These are phyloP conservation scores for Otolemur garnettii DNA, from an alignment of 2,113 vertebrate genomes.

Conservation along the genomic window DNA sequence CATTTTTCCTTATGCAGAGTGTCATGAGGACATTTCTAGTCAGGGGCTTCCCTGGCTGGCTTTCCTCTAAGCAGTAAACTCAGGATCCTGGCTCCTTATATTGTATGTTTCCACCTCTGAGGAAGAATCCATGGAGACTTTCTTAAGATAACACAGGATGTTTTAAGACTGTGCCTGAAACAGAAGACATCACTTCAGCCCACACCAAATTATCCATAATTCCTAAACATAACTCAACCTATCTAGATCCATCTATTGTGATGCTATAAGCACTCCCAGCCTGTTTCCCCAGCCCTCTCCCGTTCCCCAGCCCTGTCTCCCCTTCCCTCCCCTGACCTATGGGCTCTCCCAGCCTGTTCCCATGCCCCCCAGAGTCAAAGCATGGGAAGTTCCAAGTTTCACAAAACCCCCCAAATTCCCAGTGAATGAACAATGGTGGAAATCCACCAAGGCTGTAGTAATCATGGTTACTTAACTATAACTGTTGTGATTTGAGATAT, in stretches of 20 bases:
- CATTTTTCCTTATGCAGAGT: not conserved
- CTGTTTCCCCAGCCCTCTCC: too few relatives aligned
- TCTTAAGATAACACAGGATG: not conserved
- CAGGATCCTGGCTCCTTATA: not conserved
- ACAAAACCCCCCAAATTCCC: too few relatives aligned
- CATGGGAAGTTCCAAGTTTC: too few relatives aligned
- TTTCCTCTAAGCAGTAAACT: not conserved
- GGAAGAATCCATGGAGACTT: not conserved
- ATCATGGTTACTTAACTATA: too few relatives aligned
- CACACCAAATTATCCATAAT: not conserved
- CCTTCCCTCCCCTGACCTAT: too few relatives aligned
- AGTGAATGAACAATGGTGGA: too few relatives aligned
- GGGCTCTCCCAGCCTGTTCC: too few relatives aligned
- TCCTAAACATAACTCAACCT: not conserved
- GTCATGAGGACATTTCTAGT: not conserved
- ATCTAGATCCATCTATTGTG: not conserved
- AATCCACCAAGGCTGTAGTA: too few relatives aligned
- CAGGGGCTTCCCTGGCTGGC: not conserved
- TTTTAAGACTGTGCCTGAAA: not conserved
- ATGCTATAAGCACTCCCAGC: not conserved
- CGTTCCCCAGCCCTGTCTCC: too few relatives aligned
- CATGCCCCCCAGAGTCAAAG: too few relatives aligned
- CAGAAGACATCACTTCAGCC: not conserved
- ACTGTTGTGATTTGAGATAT: too few relatives aligned
- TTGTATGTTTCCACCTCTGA: not conserved